Conservation (phyloP, 2,797 vertebrate genomes). For the Brotula barbata region DNA sequence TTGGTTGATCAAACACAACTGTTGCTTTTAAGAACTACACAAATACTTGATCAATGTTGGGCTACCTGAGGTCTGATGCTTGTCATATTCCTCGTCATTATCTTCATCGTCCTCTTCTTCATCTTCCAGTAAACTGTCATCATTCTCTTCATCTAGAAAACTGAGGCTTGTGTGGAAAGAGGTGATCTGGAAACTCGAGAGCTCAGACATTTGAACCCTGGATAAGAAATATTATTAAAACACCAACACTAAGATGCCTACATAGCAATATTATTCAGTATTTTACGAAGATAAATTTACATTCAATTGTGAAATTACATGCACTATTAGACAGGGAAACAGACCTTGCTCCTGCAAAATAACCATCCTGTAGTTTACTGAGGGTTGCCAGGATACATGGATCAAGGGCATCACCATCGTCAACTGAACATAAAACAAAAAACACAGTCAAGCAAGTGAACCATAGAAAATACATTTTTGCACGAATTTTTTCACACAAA, state of each 20-base stretch:
- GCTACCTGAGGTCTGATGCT: constrained; percentile 51
- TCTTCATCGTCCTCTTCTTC: constrained; percentile 59
- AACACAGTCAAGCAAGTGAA: too few relatives aligned
- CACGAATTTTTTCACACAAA: too few relatives aligned
- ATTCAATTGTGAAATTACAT: not conserved
- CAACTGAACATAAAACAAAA: constrained; percentile 76
- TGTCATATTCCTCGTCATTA: constrained; percentile 60
- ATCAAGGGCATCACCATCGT: constrained; percentile 90
- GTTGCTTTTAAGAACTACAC: not conserved
- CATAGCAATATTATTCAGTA: too few relatives aligned
- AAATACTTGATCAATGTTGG: not conserved
- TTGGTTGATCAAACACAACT: not conserved
- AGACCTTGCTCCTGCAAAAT: constrained; percentile 96
- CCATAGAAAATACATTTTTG: too few relatives aligned
- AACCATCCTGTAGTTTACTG: constrained; percentile 95
- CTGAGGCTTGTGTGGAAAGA: constrained; percentile 94
- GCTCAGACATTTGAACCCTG: constrained; percentile 91
- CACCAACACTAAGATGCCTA: too few relatives aligned
- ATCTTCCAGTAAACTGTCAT: constrained; percentile 85
- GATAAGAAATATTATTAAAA: too few relatives aligned
- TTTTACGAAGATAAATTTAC: not conserved
- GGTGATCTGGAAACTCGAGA: constrained; percentile 91
- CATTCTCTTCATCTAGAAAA: constrained; percentile 89
- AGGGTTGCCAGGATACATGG: constrained; percentile 90
- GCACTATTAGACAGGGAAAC: constrained; percentile 18